Conservation (phyloP, 2,888 invertebrate genomes). For the Lapara coniferarum region DNA sequence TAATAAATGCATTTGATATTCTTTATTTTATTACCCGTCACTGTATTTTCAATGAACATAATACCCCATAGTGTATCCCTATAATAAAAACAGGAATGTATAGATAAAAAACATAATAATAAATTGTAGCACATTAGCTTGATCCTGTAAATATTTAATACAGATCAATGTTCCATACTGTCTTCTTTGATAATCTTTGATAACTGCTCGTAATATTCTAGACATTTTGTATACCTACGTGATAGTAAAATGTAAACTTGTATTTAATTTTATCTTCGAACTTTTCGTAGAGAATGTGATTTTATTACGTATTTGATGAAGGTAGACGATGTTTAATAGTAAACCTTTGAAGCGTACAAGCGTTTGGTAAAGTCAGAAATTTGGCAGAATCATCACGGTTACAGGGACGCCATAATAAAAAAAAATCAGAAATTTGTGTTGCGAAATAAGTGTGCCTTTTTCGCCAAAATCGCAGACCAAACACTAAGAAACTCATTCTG, state of each 20-base stretch:
- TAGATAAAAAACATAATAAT: slow-evolving; percentile 41
- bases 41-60: slow-evolving; percentile 20
- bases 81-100: slow-evolving; percentile 31
- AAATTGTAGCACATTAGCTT: slow-evolving; percentile 65
- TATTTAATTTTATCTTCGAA: slow-evolving; percentile 28
- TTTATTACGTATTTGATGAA: no score
- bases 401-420: no score
- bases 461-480: neutral
- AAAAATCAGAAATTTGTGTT: no score
- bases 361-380: no score
- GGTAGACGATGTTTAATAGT: no score
- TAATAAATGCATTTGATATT: slow-evolving; percentile 17
- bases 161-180: slow-evolving; percentile 73
- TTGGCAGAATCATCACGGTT: no score
- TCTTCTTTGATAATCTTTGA: slow-evolving; percentile 76
- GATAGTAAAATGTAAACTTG: slow-evolving; percentile 42
- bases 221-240: slow-evolving; percentile 72
- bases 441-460: neutral
- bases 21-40: neutral
- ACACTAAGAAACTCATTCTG: neutral
- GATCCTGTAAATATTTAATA: slow-evolving; percentile 76
- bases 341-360: no score
- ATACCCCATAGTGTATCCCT: slow-evolving; percentile 15
- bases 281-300: slow-evolving; percentile 24
- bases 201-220: slow-evolving; percentile 66